Evolutionary conservation across 2,797 vertebrate genomes (phyloP), one percentile per base, ranked within the genome.

Genomic region (Champsocephalus esox): DNA sequence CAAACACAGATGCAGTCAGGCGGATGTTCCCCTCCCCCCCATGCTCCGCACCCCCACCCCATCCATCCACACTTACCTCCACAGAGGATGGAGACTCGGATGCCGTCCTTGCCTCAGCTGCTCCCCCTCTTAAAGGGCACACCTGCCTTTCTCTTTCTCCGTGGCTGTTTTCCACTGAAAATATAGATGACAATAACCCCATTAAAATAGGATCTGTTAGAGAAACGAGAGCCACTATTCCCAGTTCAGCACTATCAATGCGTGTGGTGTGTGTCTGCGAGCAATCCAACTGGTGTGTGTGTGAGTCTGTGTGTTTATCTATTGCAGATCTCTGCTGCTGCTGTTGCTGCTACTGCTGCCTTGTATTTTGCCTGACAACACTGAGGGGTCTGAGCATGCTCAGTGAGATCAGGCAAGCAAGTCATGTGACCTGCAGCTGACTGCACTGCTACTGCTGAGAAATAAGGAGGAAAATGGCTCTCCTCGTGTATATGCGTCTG

Each of bases 341-440:
- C 34, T 38, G 34, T 88, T 75, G 85, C 88, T 92, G 87, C 89
- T 83, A 86, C 91, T 90, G 92, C 93, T 90, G 89, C 80, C 94
- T 94, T 92, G 79, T 92, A 94, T 94, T 95, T 95, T 95, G 94
- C 95, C 94, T 95, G 93, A 95, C 95, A 95, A 96, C 95, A 96
- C 95, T 87, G 86, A 90, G 55, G 74, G 77, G 76, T 88, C 88
- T 89, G 94, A 88, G 94, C 95, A 96, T 96, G 95, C 95, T 93
- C 95, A 93, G 92, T 94, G 55, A 56, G 83, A 79, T 62, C 58
- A 83, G 81, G 73, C 85, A 86, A 73, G 72, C 71, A n/a, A 65
- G 89, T 95, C 95, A 96, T 88, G 93, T 96, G 95, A 96, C 92
- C 91, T 78, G 87, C 94, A 95, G 94, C 93, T 95, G 95, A 96